Conservation (phyloP, 2,888 invertebrate genomes). For the Pseudoips prasinana region DNA sequence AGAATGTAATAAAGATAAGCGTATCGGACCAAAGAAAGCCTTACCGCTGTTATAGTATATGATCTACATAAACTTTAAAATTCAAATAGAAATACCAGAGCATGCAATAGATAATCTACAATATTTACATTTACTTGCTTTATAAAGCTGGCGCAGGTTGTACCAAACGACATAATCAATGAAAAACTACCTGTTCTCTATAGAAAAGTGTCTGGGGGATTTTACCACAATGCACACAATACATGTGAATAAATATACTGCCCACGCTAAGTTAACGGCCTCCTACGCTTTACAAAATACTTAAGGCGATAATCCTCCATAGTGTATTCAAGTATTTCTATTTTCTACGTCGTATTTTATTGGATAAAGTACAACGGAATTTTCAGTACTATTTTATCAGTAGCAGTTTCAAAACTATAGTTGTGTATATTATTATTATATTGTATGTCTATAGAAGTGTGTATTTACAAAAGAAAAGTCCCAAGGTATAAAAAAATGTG, state of each 20-base stretch:
- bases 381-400: no score
- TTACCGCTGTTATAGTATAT: background rate
- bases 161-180: conserved; percentile 56
- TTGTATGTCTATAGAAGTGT: no score
- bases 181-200: conserved; percentile 60
- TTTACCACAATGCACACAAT: conserved; percentile 53
- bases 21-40: no score
- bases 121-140: no score
- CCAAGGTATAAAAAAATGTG: no score
- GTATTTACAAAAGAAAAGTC: no score
- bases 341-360: no score
- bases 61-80: conserved; percentile 20
- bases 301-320: conserved; percentile 46
- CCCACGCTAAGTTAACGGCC: conserved; percentile 62
- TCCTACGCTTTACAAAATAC: conserved; percentile 63
- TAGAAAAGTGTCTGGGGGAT: conserved; percentile 52
- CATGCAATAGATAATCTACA: conserved; percentile 16
- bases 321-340: no score
- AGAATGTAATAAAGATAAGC: no score
- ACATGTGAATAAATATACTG: conserved; percentile 67
- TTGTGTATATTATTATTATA: no score
- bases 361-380: no score
- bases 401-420: no score
- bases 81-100: conserved; percentile 12
- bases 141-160: conserved; percentile 16